Conservation (phyloP, 2,797 vertebrate species). For the Hemibagrus guttatus region DNA sequence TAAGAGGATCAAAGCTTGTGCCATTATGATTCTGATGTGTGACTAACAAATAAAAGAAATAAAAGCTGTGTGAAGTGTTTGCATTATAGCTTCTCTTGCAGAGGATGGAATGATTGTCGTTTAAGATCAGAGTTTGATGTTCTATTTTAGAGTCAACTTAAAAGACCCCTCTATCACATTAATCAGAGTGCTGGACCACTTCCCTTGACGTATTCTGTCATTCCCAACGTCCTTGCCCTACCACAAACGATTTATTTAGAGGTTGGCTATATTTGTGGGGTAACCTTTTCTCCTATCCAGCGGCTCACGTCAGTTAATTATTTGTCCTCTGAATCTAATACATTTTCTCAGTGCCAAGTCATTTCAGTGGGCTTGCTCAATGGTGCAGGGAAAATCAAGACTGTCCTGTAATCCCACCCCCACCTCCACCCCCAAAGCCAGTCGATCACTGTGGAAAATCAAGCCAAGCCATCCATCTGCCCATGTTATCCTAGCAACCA, state of each 20-base stretch:
- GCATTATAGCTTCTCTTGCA: conserved; percentile 33
- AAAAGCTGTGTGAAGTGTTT: conserved; percentile 49
- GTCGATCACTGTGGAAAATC: conserved; percentile 75
- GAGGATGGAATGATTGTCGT: conserved; percentile 61
- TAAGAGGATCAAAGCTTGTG: neutral
- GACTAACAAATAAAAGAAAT: conserved; percentile 53
- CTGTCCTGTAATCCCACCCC: conserved; percentile 48
- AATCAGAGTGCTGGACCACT: conserved; percentile 70
- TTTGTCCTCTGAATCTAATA: conserved; percentile 86
- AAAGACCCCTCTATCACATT: conserved; percentile 77
- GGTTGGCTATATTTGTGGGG: conserved; percentile 78
- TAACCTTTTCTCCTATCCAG: conserved; percentile 77
- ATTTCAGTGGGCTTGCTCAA: conserved; percentile 71
- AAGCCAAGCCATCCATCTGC: conserved; percentile 79
- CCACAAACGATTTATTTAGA: conserved; percentile 71
- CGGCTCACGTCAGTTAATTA: conserved; percentile 86
- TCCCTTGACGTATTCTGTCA: conserved; percentile 71
- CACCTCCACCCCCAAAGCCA: conserved; percentile 57
- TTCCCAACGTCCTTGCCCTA: conserved; percentile 65
- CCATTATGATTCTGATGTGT: conserved; percentile 2
- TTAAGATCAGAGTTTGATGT: conserved; percentile 70
- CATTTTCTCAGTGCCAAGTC: conserved; percentile 78
- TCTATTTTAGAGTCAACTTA: conserved; percentile 74
- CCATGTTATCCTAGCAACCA: conserved; percentile 87
- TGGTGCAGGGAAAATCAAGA: conserved; percentile 71